Base-by-base conservation (phyloP, 1,140 invertebrate genomes). In the Ylistrum balloti region DNA sequence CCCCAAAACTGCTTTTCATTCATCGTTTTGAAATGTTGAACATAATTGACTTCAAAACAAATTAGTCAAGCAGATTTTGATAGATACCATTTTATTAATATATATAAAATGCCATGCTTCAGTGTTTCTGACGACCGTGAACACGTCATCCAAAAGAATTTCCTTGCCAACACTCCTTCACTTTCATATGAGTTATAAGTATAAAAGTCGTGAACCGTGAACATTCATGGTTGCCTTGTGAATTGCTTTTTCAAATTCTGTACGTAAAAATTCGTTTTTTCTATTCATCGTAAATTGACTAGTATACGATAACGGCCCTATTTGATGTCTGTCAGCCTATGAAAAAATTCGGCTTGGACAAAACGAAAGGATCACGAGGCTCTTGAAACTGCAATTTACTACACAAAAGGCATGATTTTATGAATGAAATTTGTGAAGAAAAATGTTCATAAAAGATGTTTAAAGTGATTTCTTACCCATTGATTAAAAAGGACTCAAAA, bases 41-140 rank as follows among this genome's bases (percentile, higher is more conserved):
- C 56, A 28, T 74, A 74, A 74, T 74, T 74, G 56, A 74, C 56
- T 74, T 74, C 56, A 28, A 74, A 74, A 74, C 56, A n/a, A 74
- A 74, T 74, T 74, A 74, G 2, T 11, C 56, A 28, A n/a, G 17
- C 15, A 74, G 22, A 74, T 28, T n/a, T 74, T 74, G 56, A 74
- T 74, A 74, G 56, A 74, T 74, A 74, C 1, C 28, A 74, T 28
- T 5, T 74, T 74, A 74, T 74, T 74, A 74, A 74, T 74, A 74
- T 74, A 74, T 74, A 28, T 74, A 74, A 74, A 74, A 74, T 74
- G 56, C n/a, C 28, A n/a, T n/a, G 22, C 56, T 74, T 74, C n/a
- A 11, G 28, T 74, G n/a, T 74, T 74, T 28, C 56, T 28, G 56
- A 74, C 56, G 11, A 74, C 56, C 56, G 28, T 74, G 56, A n/a